Evolutionary conservation across 2,113 vertebrate genomes (phyloP), one percentile per base, ranked within the genome.

Genomic region (Xyliphius kryptos): DNA sequence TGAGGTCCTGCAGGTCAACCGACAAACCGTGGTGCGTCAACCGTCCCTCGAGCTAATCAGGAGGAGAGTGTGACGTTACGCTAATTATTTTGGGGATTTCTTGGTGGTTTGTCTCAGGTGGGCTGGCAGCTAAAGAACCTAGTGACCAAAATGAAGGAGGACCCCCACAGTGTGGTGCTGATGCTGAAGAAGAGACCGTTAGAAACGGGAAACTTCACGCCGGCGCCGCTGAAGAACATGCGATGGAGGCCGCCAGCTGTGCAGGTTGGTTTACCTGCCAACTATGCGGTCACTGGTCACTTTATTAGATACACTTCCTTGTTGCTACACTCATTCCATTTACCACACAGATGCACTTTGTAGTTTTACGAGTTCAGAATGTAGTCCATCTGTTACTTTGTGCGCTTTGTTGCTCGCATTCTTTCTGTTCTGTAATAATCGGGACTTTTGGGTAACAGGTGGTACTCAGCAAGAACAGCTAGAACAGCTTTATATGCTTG

Each of bases 61-160:
- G 5, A 37, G n/a, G 12, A 37, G 12, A 57, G 46, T 6, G 46
- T 17, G 5, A 48, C 9, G 16, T n/a, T 48, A n/a, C 16, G 16
- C 16, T 48, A 9, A 17, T 48, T 9, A 12, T n/a, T 9, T 9
- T 14, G 7, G 1, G 1, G 16, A 5, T 38, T 37, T 9, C 17
- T 5, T 16, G 19, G 15, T 57, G 19, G 26, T 37, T 10, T 67
- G 3, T 67, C 13, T 56, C 76, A 98, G 96, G 93, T 98, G 80
- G 96, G 96, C 32, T 98, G 96, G 96, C 94, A 98, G 71, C 71
- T 98, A 13, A 95, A 93, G 78, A 94, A 93, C 68, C 85, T 98
- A 71, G 96, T 98, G 75, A 86, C 74, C 9, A 93, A 90, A 60
- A 41, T 98, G 77, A 86, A 91, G 75, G 89, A 91, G 61, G 91